Evolutionary conservation across 2,113 vertebrate species (phyloP).

Genomic region (Phylloscopus whistleri): DNA sequence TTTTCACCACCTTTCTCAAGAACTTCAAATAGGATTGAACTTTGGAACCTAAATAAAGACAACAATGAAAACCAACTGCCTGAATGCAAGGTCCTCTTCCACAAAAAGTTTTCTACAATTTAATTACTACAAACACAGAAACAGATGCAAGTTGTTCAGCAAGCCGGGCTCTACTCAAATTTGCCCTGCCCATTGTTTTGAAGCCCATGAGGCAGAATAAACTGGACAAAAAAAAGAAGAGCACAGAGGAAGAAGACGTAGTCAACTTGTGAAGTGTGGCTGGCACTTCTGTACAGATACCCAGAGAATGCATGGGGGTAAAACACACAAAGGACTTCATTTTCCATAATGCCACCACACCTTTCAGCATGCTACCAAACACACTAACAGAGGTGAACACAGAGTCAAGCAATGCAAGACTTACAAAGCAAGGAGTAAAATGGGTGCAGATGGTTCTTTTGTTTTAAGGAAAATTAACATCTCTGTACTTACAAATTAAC

Average conservation of each 20-base stretch:
- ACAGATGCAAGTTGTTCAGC: not conserved
- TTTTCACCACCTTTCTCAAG: not conserved
- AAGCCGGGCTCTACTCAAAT: not conserved
- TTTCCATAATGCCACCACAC: not conserved
- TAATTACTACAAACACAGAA: not conserved
- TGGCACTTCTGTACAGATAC: not conserved
- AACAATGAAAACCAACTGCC: not conserved
- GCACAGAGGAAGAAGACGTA: not conserved
- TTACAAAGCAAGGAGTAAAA: not conserved
- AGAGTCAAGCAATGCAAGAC: not conserved
- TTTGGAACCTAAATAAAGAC: not conserved
- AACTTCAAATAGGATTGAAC: not conserved
- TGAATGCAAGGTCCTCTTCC: not conserved
- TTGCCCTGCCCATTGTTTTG: not conserved
- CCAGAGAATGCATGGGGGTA: rapidly evolving
- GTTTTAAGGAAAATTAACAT: not conserved
- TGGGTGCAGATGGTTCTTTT: not conserved
- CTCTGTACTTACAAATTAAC: not conserved
- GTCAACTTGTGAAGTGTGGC: not conserved
- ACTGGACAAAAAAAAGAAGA: not conserved
- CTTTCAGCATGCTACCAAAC: not conserved
- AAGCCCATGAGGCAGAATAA: not conserved
- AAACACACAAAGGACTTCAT: not conserved
- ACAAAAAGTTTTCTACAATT: not conserved
- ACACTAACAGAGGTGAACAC: not conserved